Evolutionary conservation across 2,113 vertebrate genomes (phyloP).

Genomic region (Eulemur rufifrons): DNA sequence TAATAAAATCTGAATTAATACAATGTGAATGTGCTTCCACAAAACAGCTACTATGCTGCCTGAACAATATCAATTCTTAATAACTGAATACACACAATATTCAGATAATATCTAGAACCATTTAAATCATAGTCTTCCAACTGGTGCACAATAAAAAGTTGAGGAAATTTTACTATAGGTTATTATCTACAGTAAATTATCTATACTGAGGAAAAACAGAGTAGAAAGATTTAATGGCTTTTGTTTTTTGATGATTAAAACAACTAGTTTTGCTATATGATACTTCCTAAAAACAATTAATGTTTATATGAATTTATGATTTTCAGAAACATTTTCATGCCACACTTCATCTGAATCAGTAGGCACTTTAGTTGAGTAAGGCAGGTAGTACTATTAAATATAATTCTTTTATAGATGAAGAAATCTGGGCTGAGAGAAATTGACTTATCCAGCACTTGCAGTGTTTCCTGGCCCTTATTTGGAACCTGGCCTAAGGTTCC

Average conservation of each 20-base stretch:
- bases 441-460: neutral
- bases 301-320: neutral
- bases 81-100: neutral
- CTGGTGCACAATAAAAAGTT: neutral
- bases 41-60: conserved; percentile 14
- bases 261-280: neutral
- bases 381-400: neutral
- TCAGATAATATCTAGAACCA: conserved; percentile 11
- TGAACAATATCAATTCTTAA: neutral
- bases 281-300: conserved; percentile 28
- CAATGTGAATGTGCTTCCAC: conserved; percentile 41
- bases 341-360: neutral
- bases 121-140: conserved; percentile 5
- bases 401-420: conserved; percentile 6
- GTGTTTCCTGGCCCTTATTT: neutral
- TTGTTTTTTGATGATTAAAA: conserved; percentile 25
- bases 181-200: neutral
- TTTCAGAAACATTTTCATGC: conserved; percentile 35
- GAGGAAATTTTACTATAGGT: neutral
- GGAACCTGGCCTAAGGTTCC: neutral
- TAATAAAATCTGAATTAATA: conserved; percentile 51
- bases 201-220: neutral
- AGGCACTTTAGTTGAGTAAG: neutral
- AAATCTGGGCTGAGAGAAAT: neutral
- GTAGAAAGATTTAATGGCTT: conserved; percentile 10